Evolutionary conservation across 1,140 invertebrate genomes (phyloP).

Genomic region (Listronotus oregonensis): DNA sequence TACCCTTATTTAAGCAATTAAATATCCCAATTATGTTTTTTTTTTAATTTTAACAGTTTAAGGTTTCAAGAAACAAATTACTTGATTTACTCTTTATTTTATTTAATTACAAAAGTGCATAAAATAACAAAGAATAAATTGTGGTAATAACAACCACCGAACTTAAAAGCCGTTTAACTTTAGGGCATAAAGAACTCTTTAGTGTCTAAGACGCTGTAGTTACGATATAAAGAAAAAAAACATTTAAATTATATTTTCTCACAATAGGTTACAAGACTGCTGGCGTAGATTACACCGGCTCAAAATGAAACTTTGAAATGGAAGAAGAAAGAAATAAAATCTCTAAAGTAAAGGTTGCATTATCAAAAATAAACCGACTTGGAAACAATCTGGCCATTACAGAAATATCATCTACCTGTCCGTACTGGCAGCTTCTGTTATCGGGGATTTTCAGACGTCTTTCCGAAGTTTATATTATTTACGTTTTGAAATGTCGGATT

Average conservation of each 20-base stretch:
- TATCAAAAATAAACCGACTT: slow-evolving; percentile 28
- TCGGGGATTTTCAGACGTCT: slow-evolving; percentile 30
- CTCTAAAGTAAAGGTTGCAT: slow-evolving; percentile 19
- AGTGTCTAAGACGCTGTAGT: background rate
- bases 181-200: too few relatives aligned
- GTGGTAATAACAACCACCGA: too few relatives aligned
- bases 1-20: too few relatives aligned
- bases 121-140: too few relatives aligned
- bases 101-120: too few relatives aligned
- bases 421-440: slow-evolving; percentile 29
- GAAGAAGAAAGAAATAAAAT: slow-evolving; percentile 18
- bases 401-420: slow-evolving; percentile 31
- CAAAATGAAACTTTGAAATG: slow-evolving; percentile 17
- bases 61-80: too few relatives aligned
- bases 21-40: too few relatives aligned
- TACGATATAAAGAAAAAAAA: background rate
- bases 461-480: slow-evolving; percentile 27
- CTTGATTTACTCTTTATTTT: too few relatives aligned
- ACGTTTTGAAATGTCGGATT: slow-evolving; percentile 34
- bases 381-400: slow-evolving; percentile 26
- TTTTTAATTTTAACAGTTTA: too few relatives aligned
- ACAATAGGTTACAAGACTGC: slow-evolving; percentile 2
- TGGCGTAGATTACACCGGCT: slow-evolving; percentile 11
- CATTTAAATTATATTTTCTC: background rate
- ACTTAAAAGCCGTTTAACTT: too few relatives aligned